Evolutionary conservation across 1,140 invertebrate genomes (phyloP), one percentile per base, ranked within the genome.

Genomic region (Telenomus remus): DNA sequence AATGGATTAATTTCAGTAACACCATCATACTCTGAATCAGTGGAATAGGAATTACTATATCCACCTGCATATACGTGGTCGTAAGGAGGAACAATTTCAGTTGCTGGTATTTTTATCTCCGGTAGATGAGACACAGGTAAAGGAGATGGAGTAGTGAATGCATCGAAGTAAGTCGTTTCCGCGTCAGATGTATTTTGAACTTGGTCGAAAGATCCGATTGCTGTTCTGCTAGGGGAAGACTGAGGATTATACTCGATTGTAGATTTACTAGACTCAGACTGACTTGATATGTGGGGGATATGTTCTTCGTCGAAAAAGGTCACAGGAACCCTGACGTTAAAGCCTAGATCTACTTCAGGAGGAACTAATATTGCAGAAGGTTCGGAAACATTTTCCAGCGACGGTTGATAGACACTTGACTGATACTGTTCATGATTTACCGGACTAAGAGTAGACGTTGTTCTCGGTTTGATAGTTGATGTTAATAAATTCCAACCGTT

Each of bases 241-340:
- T 35, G 37, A 4, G 71, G 53, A 15, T 33, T 71, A 9, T 76
- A 66, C n/a, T 76, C 74, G 4, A 75, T 59, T 0, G 72, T 78
- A 5, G 82, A 5, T 0, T 61, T 42, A 68, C 13, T 74, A 10
- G 60, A 33, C 34, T 61, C 75, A 5, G 19, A 27, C 19, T 27
- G 19, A 27, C 19, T 27, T 27, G 19, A 6, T 1, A 27, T 27
- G 19, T 27, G 19, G 1, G 19, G 19, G 2, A 27, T 3, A 27
- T 27, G 19, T 27, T 27, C 19, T 27, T 50, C 46, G 10, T 51
- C 47, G 11, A 37, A 61, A 0, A 63, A 6, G 16, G 54, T 53
- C 14, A 81, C 73, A 0, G 79, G 70, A 0, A 82, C 56, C 0
- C 80, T 83, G n/a, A 84, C 82, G 0, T 66, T 54, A 12, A 84